Evolutionary conservation across 2,888 invertebrate species (phyloP), one percentile per base, ranked within the genome.

Genomic region (Xanthorhoe designata): DNA sequence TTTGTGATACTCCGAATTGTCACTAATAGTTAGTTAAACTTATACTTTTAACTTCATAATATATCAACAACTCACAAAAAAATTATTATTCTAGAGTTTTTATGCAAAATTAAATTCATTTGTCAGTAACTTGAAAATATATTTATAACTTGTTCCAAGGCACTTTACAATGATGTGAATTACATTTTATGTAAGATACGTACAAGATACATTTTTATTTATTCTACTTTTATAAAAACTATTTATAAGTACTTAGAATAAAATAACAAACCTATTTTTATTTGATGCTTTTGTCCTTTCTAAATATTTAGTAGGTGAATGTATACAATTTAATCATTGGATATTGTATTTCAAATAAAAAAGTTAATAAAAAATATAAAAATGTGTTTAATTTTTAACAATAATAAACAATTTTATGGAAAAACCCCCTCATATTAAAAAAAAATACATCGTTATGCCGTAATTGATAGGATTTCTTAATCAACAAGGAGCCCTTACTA

Each of bases 101-200:
- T 35, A 53, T 9, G 5, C 1, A 19, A 49, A 59, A 64, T 42
- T 3, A 42, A 64, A 64, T 18, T 19, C 54, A 42, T 15, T 45
- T 60, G 19, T 58, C 38, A 38, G 47, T 63, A 67, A 63, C 60
- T 49, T 19, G 19, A 61, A 61, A 51, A 61, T 64, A 68, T 68
- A 64, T 68, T 68, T 64, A 38, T n/a, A 8, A 54, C 42, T 57
- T 47, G 15, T 49, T 51, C 35, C 29, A 64, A 68, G 68, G 68
- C 64, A 64, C 67, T 64, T 58, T 15, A 61, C 38, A 54, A 60
- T 29, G 35, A 51, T 56, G 32, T 60, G 18, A 47, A 38, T 63
- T 38, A 45, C 32, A 45, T 42, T 51, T 63, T 9, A 54, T 49
- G 49, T 59, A 60, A 55, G 9, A 59, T 35, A 32, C 47, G 15